Base-by-base conservation (phyloP, 1,140 invertebrate genomes). In the Sarcophaga peregrina region DNA sequence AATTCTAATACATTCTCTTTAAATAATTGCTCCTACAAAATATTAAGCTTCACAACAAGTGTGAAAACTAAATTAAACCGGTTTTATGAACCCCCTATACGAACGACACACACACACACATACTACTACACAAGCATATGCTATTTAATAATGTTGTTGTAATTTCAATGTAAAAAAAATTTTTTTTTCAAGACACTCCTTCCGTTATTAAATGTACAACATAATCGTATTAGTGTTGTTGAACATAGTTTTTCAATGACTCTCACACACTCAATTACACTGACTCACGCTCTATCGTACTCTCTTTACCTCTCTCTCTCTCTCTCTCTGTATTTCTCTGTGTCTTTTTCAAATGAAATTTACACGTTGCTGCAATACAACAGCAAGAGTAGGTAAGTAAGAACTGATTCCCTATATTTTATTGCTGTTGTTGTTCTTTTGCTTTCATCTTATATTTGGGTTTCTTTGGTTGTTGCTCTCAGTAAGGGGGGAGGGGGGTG, bases 161-260 rank as follows among this genome's bases (percentile, higher is more conserved):
- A 37, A 37, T 37, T 37, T 37, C 4, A 37, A 37, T 37, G 4
- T 37, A 37, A 37, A 37, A 37, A 37, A 37, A 37, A 37, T 37
- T 2, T n/a, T n/a, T n/a, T n/a, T n/a, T 37, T 37, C 25, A 37
- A 37, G 25, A 37, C 25, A 37, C 54, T 58, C 5, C 2, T 58
- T 58, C 54, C n/a, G n/a, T 58, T 58, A 58, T 58, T 58, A 58
- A 58, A 58, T 58, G 52, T 58, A 58, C 52, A 58, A 58, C 52
- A 58, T 58, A 58, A 58, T 58, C 54, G 54, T 58, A 58, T 58
- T 58, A 58, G 54, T 58, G 54, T 58, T 58, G 15, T 58, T n/a
- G 13, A 58, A 58, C n/a, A 58, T n/a, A n/a, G n/a, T n/a, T n/a
- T n/a, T 58, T n/a, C 54, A 37, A 37, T 37, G 15, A n/a, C 54